Evolutionary conservation across 2,113 vertebrate genomes (phyloP).

Genomic region (Pagrus major): DNA sequence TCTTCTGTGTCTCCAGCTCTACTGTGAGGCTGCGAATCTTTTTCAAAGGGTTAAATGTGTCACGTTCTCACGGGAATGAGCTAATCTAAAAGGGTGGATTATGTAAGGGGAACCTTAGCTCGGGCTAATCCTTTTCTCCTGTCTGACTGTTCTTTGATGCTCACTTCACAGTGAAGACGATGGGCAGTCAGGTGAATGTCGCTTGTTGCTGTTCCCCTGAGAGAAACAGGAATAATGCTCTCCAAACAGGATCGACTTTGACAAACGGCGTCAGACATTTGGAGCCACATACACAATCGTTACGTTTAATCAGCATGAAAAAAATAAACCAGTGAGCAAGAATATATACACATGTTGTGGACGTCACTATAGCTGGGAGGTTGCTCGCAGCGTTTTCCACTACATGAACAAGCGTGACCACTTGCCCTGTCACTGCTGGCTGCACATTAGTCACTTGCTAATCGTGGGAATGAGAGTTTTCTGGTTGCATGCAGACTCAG

Average conservation of each 20-base stretch:
- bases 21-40: background rate
- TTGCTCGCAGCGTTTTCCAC: slow-evolving; percentile 27
- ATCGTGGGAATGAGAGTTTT: background rate
- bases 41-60: slow-evolving; percentile 51
- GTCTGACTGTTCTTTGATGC: slow-evolving; percentile 50
- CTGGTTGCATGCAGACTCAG: slow-evolving; percentile 6
- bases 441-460: slow-evolving; percentile 4
- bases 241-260: background rate
- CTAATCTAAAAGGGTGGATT: slow-evolving; percentile 68
- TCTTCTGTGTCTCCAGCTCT: background rate
- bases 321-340: background rate
- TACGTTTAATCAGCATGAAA: background rate
- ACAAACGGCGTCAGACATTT: background rate
- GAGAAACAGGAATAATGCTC: slow-evolving; percentile 1
- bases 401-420: slow-evolving; percentile 10
- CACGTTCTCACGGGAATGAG: slow-evolving; percentile 45
- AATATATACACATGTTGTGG: slow-evolving; percentile 1
- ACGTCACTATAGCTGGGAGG: background rate
- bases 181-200: slow-evolving; percentile 33
- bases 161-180: slow-evolving; percentile 17
- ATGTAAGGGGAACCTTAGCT: slow-evolving; percentile 56
- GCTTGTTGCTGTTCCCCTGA: background rate
- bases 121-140: slow-evolving; percentile 52
- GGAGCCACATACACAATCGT: background rate
- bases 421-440: background rate